Evolutionary conservation across 2,113 vertebrate genomes (phyloP), one percentile per base, ranked within the genome.

Genomic region (Corythoichthys haematopterus): DNA sequence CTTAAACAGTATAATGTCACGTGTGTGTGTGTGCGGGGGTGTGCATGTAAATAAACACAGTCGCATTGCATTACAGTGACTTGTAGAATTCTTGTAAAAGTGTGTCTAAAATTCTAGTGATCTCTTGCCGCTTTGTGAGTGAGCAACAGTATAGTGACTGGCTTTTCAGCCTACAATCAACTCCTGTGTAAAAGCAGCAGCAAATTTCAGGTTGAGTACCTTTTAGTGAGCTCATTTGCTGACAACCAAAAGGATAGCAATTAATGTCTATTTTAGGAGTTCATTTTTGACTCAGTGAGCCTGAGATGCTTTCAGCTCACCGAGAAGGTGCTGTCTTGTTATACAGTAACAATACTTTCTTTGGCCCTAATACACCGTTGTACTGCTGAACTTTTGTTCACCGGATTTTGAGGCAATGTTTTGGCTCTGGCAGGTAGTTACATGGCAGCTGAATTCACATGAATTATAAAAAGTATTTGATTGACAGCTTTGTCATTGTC

Each of bases 161-260:
- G 83, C 83, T 80, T 65, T 81, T 84, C 74, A 69, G 47, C 33
- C 66, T 55, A 45, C 65, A 66, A 85, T 84, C 81, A 77, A 81
- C 84, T 80, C 81, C 55, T 0, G 65, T 74, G 66, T 76, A 68
- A 53, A 79, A 75, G 76, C 58, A 64, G 46, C 70, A 72, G 80
- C 74, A 85, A 80, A 85, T 82, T 16, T 75, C 63, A 74, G 74
- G 72, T 71, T 63, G 51, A 71, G 72, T 74, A 69, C 70, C 78
- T 76, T 64, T 71, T 51, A 50, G 8, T 37, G n/a, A 38, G 59
- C 47, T 66, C 65, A 65, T 47, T 43, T 57, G 53, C 78, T 63
- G 68, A 20, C 66, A 72, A 61, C 45, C 4, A 3, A 63, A 57
- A 65, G 66, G 33, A 69, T 70, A 65, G 28, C 56, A 75, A 63